Evolutionary conservation across 2,888 invertebrate species (phyloP).

Genomic region (Neoascia interrupta): DNA sequence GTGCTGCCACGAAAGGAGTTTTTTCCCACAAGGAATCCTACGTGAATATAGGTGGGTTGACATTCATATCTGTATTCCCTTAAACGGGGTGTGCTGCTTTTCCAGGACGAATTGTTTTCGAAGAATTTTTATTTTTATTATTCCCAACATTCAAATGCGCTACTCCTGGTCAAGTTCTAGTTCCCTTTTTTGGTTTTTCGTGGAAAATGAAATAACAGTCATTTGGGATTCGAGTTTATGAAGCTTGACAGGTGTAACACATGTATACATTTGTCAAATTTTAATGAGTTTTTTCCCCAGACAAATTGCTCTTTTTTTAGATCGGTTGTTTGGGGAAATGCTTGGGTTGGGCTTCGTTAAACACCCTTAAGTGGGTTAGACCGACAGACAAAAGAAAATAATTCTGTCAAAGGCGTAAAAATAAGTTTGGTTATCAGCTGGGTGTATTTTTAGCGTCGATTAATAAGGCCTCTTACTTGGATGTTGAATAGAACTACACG

Average conservation of each 20-base stretch:
- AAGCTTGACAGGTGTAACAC: slow-evolving; percentile 9
- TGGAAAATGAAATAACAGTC: neutral
- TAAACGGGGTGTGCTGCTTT: neutral
- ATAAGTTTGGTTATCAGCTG: no score
- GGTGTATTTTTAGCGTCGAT: no score
- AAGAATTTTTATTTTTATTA: slow-evolving; percentile 21
- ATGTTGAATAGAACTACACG: no score
- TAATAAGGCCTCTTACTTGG: no score
- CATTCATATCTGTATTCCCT: no score
- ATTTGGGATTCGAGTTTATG: neutral
- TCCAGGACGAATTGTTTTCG: slow-evolving; percentile 28
- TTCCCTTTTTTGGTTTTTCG: slow-evolving; percentile 2
- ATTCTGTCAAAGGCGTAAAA: no score
- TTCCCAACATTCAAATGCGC: neutral
- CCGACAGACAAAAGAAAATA: no score
- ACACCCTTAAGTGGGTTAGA: no score
- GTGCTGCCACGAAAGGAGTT: neutral
- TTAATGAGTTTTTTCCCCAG: no score
- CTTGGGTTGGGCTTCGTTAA: no score
- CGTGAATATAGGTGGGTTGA: slow-evolving; percentile 38
- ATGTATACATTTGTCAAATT: slow-evolving; percentile 11
- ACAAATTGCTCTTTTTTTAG: no score
- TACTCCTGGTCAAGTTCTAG: neutral
- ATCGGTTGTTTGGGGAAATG: no score
- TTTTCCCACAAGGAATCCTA: slow-evolving; percentile 1